Conservation (phyloP, 2,797 vertebrate genomes). For the Enteromius fasciolatus region DNA sequence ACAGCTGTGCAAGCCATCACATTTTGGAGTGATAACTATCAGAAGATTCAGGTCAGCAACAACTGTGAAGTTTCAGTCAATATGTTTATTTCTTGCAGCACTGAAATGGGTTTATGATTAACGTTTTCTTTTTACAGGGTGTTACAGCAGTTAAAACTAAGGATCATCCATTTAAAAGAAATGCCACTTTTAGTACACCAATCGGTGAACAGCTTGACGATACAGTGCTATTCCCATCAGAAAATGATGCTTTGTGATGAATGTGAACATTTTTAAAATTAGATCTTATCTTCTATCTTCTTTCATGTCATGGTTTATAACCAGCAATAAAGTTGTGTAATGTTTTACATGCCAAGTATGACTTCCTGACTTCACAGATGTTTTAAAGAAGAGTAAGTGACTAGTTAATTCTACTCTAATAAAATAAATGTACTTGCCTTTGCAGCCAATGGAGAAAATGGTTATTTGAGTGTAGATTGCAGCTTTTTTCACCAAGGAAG, state of each 20-base stretch:
- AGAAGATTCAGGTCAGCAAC: constrained; percentile 68
- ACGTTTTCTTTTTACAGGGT: constrained; percentile 68
- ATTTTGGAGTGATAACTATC: constrained; percentile 78
- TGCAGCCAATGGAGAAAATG: constrained; percentile 46
- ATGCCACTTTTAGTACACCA: constrained; percentile 73
- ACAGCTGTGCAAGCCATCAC: constrained; percentile 72
- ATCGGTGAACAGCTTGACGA: constrained; percentile 68
- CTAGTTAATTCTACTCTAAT: constrained; percentile 44
- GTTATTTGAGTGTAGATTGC: constrained; percentile 14
- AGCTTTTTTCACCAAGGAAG: constrained; percentile 30
- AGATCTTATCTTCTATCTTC: background rate
- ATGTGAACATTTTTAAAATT: background rate
- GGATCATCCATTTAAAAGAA: constrained; percentile 73
- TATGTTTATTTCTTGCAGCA: constrained; percentile 17
- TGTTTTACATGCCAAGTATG: background rate
- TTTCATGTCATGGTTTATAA: background rate
- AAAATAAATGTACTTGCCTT: constrained; percentile 51
- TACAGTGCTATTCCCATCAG: constrained; percentile 49
- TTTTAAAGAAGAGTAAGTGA: constrained; percentile 54
- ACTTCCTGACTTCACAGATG: background rate
- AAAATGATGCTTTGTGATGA: constrained; percentile 53
- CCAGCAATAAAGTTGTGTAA: background rate
- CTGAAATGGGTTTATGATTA: background rate
- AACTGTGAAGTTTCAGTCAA: background rate
- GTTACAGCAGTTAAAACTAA: constrained; percentile 55